phyloP scores from a whole-genome alignment of 2,797 vertebrate genomes.

The Carcharodon carcharias region DNA sequence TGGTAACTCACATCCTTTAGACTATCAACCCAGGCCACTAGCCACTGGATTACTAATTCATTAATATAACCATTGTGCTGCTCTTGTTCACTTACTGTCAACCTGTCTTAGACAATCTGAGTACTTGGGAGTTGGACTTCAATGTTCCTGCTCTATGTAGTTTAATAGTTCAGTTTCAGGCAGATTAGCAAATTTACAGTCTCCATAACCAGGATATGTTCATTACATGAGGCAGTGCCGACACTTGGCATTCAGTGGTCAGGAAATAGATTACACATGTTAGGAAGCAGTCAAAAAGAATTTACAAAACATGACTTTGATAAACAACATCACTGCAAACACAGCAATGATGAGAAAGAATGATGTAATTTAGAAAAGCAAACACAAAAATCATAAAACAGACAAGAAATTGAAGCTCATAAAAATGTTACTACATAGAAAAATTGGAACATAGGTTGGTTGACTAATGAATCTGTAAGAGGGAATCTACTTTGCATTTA shows the following conservation, averaged over 20 bases:
- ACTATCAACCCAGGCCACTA: not conserved
- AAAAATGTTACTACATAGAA: not conserved
- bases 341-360: not conserved
- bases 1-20: too few relatives aligned
- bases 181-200: not conserved
- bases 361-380: not conserved
- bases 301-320: slow-evolving; percentile 9
- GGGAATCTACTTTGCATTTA: not conserved
- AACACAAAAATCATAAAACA: slow-evolving; percentile 9
- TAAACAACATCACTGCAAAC: not conserved
- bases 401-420: slow-evolving; percentile 2
- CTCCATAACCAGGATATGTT: not conserved
- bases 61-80: not conserved
- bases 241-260: not conserved
- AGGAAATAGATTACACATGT: not conserved
- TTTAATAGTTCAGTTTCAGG: not conserved
- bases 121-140: not conserved
- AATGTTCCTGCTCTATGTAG: not conserved
- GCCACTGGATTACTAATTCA: not conserved
- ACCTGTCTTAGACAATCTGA: not conserved
- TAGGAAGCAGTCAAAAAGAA: not conserved
- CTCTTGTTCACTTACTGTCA: not conserved
- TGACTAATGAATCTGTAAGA: slow-evolving; percentile 14
- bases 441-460: not conserved
- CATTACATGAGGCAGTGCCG: not conserved